phyloP scores from a whole-genome alignment of 2,113 vertebrate species.

The Recurvirostra avosetta region DNA sequence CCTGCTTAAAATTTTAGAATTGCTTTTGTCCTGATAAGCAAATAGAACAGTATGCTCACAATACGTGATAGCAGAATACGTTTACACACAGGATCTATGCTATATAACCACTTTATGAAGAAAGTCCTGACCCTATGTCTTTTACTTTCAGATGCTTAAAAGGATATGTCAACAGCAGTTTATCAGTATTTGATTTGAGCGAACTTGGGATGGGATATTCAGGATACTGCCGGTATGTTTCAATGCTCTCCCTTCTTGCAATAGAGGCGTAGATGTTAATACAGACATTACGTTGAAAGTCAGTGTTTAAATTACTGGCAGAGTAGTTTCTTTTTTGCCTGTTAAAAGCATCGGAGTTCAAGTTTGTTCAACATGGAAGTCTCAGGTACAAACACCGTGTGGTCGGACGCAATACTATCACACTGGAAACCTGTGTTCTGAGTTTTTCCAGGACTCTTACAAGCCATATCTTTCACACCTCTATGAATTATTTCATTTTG shows the following conservation, averaged over 20 bases:
- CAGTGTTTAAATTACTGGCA: neutral
- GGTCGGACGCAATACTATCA: neutral
- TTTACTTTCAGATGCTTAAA: conserved; percentile 83
- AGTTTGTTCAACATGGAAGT: neutral
- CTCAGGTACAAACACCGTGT: neutral
- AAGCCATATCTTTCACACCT: neutral
- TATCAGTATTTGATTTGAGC: conserved; percentile 91
- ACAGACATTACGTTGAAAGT: neutral
- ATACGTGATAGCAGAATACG: neutral
- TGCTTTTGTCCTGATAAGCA: neutral
- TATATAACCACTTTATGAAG: neutral
- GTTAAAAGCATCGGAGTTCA: neutral
- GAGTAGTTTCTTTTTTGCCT: neutral
- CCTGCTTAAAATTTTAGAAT: neutral
- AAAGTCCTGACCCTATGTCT: neutral
- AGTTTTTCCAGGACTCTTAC: neutral
- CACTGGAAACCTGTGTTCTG: neutral
- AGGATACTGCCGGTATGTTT: conserved; percentile 86
- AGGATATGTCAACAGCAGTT: conserved; percentile 96
- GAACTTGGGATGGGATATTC: conserved; percentile 80
- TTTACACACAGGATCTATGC: neutral
- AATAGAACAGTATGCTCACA: neutral
- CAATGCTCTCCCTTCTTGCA: rapidly evolving
- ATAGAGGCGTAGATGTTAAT: neutral
- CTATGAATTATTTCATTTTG: neutral